phyloP scores from a whole-genome alignment of 2,113 vertebrate genomes.

The pig (Sus scrofa) region T2T-Sscrofa CM000824.6:123814501-123815000 shows the following conservation, averaged over 20 bases:
- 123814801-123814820: background rate
- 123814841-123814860: background rate
- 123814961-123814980: slow-evolving; percentile 42
- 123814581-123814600: slow-evolving; percentile 22
- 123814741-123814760: background rate
- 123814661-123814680: background rate
- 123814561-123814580: background rate
- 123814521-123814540: background rate
- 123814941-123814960: background rate
- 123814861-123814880: background rate
- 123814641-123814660: background rate
- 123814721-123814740: background rate
- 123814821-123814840: background rate
- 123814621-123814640: background rate
- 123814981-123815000: background rate
- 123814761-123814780: background rate
- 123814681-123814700: background rate
- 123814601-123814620: background rate
- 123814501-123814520: background rate
- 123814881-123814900: slow-evolving; percentile 34
- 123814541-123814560: background rate
- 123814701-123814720: background rate
- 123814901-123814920: background rate
- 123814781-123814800: background rate
- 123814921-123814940: background rate